Conservation (phyloP, 2,888 invertebrate species). For the Melikaiella ostensackeni region DNA sequence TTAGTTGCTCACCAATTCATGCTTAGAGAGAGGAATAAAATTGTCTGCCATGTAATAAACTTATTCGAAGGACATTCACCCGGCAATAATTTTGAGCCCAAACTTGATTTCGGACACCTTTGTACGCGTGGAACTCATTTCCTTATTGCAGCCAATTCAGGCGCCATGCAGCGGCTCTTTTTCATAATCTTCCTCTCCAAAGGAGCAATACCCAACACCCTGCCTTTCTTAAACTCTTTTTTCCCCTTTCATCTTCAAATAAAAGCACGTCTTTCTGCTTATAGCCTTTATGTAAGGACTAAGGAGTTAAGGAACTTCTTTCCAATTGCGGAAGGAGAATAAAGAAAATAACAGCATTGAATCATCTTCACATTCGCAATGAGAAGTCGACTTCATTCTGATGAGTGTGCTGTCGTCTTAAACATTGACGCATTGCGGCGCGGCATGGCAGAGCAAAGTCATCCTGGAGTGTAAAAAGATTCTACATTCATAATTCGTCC, state of each 20-base stretch:
- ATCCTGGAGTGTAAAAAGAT: slow-evolving; percentile 9
- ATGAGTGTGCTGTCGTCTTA: background rate
- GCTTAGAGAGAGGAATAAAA: background rate
- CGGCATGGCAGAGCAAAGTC: background rate
- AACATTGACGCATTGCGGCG: background rate
- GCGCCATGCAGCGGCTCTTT: background rate
- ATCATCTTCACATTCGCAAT: slow-evolving; percentile 32
- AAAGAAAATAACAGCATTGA: slow-evolving; percentile 20
- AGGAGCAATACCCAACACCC: background rate
- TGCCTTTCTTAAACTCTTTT: background rate
- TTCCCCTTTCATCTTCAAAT: background rate
- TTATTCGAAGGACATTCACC: background rate
- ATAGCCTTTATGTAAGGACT: background rate
- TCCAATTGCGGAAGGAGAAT: background rate
- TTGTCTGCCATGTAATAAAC: rapidly evolving
- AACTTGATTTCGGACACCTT: background rate
- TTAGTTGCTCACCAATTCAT: too few species aligned
- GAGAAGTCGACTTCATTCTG: slow-evolving; percentile 21
- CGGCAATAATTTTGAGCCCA: background rate
- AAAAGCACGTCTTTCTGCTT: background rate
- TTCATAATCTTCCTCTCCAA: background rate
- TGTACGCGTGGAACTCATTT: background rate
- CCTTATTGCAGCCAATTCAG: background rate
- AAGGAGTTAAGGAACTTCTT: background rate
- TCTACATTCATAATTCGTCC: background rate